A percentile compares a stretch with the other conserved stretches of the same genome.
phyloP scores from a whole-genome alignment of 2,888 invertebrate genomes.

The Apodemia duryi region DNA sequence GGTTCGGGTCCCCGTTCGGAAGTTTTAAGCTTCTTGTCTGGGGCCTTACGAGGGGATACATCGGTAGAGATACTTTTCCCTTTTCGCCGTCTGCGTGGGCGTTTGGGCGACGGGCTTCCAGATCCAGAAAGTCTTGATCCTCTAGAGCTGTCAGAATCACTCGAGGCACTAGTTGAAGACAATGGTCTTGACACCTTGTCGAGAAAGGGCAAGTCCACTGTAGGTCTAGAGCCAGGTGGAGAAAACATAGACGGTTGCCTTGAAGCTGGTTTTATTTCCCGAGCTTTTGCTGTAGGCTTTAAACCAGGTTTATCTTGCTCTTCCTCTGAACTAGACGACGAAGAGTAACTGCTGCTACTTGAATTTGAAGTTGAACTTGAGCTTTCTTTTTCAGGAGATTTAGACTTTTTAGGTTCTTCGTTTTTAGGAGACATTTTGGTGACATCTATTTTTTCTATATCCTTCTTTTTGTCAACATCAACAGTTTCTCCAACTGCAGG shows the following conservation, averaged over 20 bases:
- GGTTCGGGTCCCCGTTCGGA: constrained; percentile 88
- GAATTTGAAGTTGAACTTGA: constrained; percentile 76
- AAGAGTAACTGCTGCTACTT: constrained; percentile 78
- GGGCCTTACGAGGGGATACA: constrained; percentile 80
- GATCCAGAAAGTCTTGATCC: constrained; percentile 60
- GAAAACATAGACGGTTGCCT: constrained; percentile 64
- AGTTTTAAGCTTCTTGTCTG: constrained; percentile 91
- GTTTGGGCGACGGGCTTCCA: constrained; percentile 61
- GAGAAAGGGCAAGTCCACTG: constrained; percentile 88
- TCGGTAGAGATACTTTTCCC: constrained; percentile 59
- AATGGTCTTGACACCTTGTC: constrained; percentile 86
- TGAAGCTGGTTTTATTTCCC: constrained; percentile 59
- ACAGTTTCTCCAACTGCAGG: constrained; percentile 57
- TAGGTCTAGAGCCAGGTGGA: constrained; percentile 69
- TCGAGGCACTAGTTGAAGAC: constrained; percentile 80
- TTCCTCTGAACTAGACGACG: constrained; percentile 81
- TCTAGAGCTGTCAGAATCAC: constrained; percentile 59
- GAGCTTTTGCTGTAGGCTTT: constrained; percentile 64
- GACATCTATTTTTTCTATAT: constrained; percentile 51
- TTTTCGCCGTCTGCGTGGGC: constrained; percentile 65
- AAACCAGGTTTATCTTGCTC: constrained; percentile 64
- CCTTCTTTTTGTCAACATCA: constrained; percentile 61
- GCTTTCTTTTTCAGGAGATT: constrained; percentile 53
- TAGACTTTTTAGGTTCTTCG: constrained; percentile 60
- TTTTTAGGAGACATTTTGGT: constrained; percentile 63